Conservation (phyloP, 2,888 invertebrate species). For the Panzeria rudis region DNA sequence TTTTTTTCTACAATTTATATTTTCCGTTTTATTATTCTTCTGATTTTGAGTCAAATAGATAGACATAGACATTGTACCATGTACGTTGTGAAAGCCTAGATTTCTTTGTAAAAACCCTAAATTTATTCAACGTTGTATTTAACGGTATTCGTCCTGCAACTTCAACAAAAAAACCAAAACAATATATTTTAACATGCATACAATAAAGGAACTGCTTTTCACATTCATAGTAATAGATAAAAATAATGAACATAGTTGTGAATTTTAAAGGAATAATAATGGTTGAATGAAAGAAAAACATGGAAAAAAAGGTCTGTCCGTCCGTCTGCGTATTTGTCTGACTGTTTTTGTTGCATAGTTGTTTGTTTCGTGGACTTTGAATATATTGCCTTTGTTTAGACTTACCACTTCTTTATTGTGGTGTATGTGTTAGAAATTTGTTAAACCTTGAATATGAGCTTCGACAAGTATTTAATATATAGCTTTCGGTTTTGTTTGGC, state of each 20-base stretch:
- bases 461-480: neutral
- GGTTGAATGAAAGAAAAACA: conserved; percentile 37
- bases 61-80: conserved; percentile 60
- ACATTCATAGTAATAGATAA: conserved; percentile 74
- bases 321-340: conserved; percentile 25
- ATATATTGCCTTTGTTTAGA: neutral
- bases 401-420: neutral
- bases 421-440: conserved; percentile 22
- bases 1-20: conserved; percentile 33
- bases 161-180: conserved; percentile 16
- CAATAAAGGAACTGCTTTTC: conserved; percentile 54
- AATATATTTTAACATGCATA: conserved; percentile 50
- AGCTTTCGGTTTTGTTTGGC: neutral
- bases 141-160: conserved; percentile 48
- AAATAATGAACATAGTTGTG: conserved; percentile 75
- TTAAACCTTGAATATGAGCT: conserved; percentile 3
- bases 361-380: neutral
- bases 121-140: conserved; percentile 58
- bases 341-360: neutral
- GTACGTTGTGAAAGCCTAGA: conserved; percentile 79
- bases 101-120: conserved; percentile 71
- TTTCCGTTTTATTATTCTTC: conserved; percentile 58
- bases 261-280: conserved; percentile 67
- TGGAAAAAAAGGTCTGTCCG: conserved; percentile 45
- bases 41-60: conserved; percentile 74